Evolutionary conservation across 2,113 vertebrate species (phyloP).

Genomic region (Emydocephalus ijimae): DNA sequence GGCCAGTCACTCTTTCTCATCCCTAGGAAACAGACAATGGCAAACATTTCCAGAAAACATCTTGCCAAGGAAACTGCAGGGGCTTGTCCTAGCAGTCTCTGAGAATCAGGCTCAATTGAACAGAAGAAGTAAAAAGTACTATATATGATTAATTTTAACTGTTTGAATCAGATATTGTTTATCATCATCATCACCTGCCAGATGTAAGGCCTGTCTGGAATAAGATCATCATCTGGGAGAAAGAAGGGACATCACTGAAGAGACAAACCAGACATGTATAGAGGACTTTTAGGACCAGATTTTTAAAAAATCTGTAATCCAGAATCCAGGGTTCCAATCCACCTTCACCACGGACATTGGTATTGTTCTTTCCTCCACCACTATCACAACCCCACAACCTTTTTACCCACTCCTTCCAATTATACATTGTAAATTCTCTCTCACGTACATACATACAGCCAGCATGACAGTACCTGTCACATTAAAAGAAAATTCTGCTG

Average conservation of each 20-base stretch:
- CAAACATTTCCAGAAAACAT: not conserved
- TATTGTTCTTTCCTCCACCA: not conserved
- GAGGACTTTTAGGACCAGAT: not conserved
- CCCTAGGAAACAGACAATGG: not conserved
- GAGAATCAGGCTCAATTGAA: not conserved
- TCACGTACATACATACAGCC: not conserved
- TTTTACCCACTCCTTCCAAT: not conserved
- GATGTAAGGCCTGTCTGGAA: not conserved
- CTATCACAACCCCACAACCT: not conserved
- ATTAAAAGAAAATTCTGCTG: slow-evolving; percentile 10
- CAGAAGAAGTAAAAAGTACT: not conserved
- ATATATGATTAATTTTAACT: not conserved
- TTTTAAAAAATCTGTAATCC: not conserved
- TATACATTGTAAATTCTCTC: not conserved
- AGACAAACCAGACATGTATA: not conserved
- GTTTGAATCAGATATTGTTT: not conserved
- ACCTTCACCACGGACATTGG: not conserved
- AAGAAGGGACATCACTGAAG: not conserved
- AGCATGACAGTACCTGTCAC: not conserved
- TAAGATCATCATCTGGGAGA: not conserved
- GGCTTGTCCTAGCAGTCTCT: not conserved
- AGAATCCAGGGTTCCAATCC: not conserved
- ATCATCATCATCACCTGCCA: not conserved
- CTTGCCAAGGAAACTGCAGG: not conserved
- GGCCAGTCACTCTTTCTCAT: not conserved